Evolutionary conservation across 2,888 invertebrate species (phyloP).

Genomic region (Lumbricus terrestris): DNA sequence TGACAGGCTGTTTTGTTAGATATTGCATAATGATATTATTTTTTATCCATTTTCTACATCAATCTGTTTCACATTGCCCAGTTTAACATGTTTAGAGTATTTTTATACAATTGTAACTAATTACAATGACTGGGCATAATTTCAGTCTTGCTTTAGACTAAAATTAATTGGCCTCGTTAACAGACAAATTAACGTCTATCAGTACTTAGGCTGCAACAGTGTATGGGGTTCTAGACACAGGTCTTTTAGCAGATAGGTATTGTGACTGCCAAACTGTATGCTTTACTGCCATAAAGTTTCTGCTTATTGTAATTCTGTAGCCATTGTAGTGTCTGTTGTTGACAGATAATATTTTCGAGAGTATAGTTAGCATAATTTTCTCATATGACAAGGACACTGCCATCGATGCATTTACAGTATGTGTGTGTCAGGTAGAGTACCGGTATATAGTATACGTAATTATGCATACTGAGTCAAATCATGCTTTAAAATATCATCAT

Average conservation of each 20-base stretch:
- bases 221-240: background rate
- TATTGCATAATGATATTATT: background rate
- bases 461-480: background rate
- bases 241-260: background rate
- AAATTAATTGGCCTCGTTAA: background rate
- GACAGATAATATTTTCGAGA: background rate
- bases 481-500: background rate
- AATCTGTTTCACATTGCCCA: background rate
- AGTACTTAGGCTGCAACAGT: background rate
- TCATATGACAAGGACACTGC: background rate
- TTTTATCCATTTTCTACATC: background rate
- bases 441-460: too few relatives aligned
- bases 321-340: background rate
- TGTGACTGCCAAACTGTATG: background rate
- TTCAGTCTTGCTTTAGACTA: background rate
- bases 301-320: background rate
- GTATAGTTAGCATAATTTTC: conserved; percentile 3
- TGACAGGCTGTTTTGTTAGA: background rate
- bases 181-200: background rate
- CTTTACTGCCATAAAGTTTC: background rate
- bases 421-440: background rate
- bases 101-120: background rate
- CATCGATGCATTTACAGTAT: background rate
- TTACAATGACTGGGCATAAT: background rate
- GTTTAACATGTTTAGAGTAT: background rate